Evolutionary conservation across 2,888 invertebrate genomes (phyloP).

Genomic region (Troides oblongomaculatus): DNA sequence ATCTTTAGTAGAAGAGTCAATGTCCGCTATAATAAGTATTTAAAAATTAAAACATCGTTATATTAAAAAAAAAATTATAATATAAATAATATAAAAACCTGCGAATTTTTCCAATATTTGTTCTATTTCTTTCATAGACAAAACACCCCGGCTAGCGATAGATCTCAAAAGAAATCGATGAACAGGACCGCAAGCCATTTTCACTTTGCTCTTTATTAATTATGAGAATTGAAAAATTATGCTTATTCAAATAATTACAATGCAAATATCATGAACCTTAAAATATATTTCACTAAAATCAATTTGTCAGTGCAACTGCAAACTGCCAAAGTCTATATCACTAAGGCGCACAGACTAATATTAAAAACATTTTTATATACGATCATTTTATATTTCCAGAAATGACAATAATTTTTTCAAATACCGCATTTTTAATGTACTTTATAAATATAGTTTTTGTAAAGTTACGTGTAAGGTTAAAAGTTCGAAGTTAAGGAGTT

Average conservation of each 20-base stretch:
- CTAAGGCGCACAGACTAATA: no score
- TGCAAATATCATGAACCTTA: background rate
- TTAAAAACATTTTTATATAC: no score
- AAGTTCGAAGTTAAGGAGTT: no score
- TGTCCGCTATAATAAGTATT: conserved; percentile 44
- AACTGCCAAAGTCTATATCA: no score
- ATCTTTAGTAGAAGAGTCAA: conserved; percentile 43
- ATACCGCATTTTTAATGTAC: no score
- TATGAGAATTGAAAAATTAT: background rate
- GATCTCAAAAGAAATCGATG: conserved; percentile 63
- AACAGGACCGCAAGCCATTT: conserved; percentile 51
- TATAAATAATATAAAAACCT: conserved; percentile 23
- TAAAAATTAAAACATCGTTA: background rate
- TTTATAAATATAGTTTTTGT: no score
- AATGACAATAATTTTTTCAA: no score
- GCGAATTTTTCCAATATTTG: conserved; percentile 39
- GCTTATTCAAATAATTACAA: background rate
- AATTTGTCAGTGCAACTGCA: background rate
- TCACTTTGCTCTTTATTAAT: background rate
- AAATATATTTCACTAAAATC: background rate
- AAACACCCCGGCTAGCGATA: conserved; percentile 62
- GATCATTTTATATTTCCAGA: no score
- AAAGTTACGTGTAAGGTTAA: no score
- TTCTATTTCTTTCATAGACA: conserved; percentile 51
- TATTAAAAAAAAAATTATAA: background rate